phyloP scores from a whole-genome alignment of 2,888 invertebrate genomes.

The Xestia c-nigrum region DNA sequence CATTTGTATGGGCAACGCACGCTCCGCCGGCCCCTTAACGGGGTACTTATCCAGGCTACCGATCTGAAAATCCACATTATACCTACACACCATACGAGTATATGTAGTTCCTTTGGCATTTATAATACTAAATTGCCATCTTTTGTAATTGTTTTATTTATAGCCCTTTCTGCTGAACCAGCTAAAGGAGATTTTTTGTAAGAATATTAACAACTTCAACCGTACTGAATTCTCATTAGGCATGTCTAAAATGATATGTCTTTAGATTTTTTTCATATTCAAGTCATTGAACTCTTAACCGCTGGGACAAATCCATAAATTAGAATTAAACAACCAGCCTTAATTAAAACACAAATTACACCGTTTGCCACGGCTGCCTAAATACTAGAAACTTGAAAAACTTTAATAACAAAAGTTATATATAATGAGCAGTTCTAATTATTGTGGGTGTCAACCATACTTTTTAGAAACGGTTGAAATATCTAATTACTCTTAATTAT shows the following conservation, averaged over 20 bases:
- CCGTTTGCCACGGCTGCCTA: not conserved
- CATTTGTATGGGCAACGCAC: no score
- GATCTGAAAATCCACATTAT: not conserved
- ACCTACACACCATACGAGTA: not conserved
- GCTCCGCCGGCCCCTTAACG: not conserved
- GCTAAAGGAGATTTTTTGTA: not conserved
- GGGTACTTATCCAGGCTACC: not conserved
- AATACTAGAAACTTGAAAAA: slow-evolving; percentile 25
- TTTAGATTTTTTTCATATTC: slow-evolving; percentile 2
- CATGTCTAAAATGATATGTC: not conserved
- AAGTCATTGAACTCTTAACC: not conserved
- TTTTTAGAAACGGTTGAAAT: slow-evolving; percentile 24
- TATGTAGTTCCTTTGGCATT: not conserved
- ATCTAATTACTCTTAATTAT: slow-evolving; percentile 18
- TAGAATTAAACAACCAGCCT: slow-evolving; percentile 5
- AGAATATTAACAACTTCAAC: not conserved
- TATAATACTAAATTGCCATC: not conserved
- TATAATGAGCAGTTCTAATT: not conserved
- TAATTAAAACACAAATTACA: slow-evolving; percentile 19
- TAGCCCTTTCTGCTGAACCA: not conserved
- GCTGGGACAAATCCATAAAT: slow-evolving; percentile 7
- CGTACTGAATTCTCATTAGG: not conserved
- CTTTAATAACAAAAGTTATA: slow-evolving; percentile 27
- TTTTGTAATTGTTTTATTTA: not conserved
- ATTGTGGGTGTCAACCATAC: not conserved